Percentiles rank a stretch among this genome's conserved stretches.
phyloP scores from a whole-genome alignment of 2,888 invertebrate species.

The Leptinotarsa juncta region DNA sequence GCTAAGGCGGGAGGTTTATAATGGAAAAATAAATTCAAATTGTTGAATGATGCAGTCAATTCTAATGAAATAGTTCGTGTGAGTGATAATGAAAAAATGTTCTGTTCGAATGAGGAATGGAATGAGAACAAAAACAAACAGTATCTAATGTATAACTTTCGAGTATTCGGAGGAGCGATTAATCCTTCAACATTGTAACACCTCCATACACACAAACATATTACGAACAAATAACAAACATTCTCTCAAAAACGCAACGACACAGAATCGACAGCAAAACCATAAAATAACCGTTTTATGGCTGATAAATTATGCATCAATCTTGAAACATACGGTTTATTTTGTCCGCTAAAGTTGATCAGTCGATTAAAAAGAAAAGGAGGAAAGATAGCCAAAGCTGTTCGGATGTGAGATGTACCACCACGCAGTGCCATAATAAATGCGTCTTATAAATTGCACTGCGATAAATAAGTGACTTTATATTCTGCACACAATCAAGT shows the following conservation, averaged over 20 bases:
- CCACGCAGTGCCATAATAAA: constrained; percentile 64
- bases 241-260: constrained; percentile 45
- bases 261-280: constrained; percentile 52
- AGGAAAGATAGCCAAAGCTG: constrained; percentile 41
- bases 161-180: background rate
- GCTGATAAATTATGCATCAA: constrained; percentile 62
- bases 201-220: constrained; percentile 26
- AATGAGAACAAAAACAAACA: too few species aligned
- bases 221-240: constrained; percentile 42
- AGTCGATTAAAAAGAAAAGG: constrained; percentile 55
- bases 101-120: background rate
- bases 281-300: constrained; percentile 59
- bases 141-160: background rate
- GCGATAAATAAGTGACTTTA: constrained; percentile 67
- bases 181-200: constrained; percentile 15
- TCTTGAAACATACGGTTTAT: constrained; percentile 61
- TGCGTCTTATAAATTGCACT: constrained; percentile 66
- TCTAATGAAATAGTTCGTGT: too few species aligned
- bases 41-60: too few species aligned
- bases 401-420: constrained; percentile 42
- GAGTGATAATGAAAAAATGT: too few species aligned
- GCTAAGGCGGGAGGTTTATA: too few species aligned
- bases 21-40: too few species aligned
- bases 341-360: constrained; percentile 58
- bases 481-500: constrained; percentile 66